Conservation (phyloP, 1,140 invertebrate genomes). For the Zaprionus capensis region DNA sequence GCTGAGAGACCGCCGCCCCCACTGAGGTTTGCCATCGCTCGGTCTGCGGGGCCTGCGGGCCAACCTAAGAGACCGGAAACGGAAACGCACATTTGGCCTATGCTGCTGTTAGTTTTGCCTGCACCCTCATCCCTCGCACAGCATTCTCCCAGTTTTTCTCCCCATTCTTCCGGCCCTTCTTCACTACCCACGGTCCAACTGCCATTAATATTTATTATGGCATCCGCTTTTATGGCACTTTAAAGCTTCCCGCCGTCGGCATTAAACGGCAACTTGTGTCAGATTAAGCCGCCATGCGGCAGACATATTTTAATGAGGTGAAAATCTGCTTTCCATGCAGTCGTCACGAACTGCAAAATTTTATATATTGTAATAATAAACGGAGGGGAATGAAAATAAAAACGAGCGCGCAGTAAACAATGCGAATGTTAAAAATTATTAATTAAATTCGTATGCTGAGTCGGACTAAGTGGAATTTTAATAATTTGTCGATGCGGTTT, state of each 20-base stretch:
- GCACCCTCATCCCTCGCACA: no score
- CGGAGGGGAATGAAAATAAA: constrained; percentile 11
- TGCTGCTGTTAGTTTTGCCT: constrained; percentile 24
- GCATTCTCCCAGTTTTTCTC: constrained; percentile 2
- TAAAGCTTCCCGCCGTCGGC: constrained; percentile 54
- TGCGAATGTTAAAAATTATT: constrained; percentile 16
- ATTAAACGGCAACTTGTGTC: constrained; percentile 63
- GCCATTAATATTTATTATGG: constrained; percentile 78
- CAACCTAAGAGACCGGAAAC: constrained; percentile 41
- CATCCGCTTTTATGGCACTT: constrained; percentile 58
- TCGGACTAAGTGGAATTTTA: not conserved
- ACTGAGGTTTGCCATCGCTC: constrained; percentile 31
- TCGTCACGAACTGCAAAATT: constrained; percentile 15
- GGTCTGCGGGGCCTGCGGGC: constrained; percentile 16
- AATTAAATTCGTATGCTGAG: not conserved
- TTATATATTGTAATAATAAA: constrained; percentile 13
- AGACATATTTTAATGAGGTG: constrained; percentile 53
- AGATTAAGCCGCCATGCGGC: constrained; percentile 40
- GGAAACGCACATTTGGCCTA: constrained; percentile 46
- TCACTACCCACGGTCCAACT: not conserved
- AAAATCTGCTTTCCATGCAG: constrained; percentile 35
- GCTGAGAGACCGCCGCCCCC: constrained; percentile 12
- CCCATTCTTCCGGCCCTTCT: not conserved
- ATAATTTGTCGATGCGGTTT: constrained; percentile 4
- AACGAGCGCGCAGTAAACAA: not conserved